A percentile compares a stretch with the other conserved stretches of the same genome.
Evolutionary conservation across 1,140 invertebrate genomes (phyloP).

Genomic region (Contarinia nasturtii): DNA sequence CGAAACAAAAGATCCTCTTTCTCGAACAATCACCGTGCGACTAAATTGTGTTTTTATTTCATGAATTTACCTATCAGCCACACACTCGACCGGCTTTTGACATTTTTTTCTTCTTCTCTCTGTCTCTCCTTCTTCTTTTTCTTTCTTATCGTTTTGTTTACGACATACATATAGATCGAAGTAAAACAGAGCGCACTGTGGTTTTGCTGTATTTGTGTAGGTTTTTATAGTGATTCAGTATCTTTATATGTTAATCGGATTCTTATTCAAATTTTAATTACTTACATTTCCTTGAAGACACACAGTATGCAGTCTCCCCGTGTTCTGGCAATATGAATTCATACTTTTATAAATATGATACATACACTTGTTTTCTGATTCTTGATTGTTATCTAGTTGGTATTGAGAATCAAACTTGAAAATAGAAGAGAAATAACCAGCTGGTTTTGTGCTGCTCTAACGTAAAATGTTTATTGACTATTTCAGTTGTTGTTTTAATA

Average conservation of each 20-base stretch:
- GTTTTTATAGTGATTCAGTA: not conserved
- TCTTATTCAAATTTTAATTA: not conserved
- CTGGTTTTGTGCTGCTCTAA: too few relatives aligned
- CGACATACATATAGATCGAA: not conserved
- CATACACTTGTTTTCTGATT: too few relatives aligned
- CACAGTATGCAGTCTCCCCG: not conserved
- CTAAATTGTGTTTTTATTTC: not conserved
- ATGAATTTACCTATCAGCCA: not conserved
- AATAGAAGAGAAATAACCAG: too few relatives aligned
- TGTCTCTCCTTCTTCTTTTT: not conserved
- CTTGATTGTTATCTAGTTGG: too few relatives aligned
- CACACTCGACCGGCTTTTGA: not conserved
- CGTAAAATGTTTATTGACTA: too few relatives aligned
- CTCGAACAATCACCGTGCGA: not conserved
- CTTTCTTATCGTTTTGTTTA: not conserved
- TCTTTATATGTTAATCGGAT: not conserved
- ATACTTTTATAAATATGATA: not conserved
- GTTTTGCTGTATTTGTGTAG: not conserved
- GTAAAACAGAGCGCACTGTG: not conserved
- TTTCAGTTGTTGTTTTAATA: too few relatives aligned
- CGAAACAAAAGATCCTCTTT: not conserved
- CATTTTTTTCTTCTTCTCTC: not conserved
- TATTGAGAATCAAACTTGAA: too few relatives aligned
- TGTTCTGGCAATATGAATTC: not conserved
- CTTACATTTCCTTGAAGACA: not conserved